phyloP scores from a whole-genome alignment of 2,113 vertebrate species.

The Plectropomus leopardus region DNA sequence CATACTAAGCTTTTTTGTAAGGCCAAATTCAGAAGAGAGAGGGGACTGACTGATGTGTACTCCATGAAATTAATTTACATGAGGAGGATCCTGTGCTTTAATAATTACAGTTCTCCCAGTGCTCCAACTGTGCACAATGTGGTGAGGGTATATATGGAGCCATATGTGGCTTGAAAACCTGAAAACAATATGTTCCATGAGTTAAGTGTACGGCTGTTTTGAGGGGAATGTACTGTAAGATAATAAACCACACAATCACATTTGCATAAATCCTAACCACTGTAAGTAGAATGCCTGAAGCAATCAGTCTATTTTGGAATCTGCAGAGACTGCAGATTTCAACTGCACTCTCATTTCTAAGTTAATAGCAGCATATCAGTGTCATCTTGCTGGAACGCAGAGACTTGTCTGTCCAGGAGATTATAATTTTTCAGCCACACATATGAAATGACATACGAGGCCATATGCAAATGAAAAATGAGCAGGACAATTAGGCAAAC shows the following conservation, averaged over 20 bases:
- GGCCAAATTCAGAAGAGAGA: slow-evolving; percentile 22
- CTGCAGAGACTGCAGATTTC: slow-evolving; percentile 35
- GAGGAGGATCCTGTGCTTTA: slow-evolving; percentile 26
- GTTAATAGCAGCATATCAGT: slow-evolving; percentile 63
- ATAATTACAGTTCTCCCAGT: slow-evolving; percentile 38
- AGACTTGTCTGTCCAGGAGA: slow-evolving; percentile 22
- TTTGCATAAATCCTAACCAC: slow-evolving; percentile 55
- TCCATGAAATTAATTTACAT: slow-evolving; percentile 30
- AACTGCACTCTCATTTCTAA: slow-evolving; percentile 39
- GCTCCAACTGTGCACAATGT: slow-evolving; percentile 11
- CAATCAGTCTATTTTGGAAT: slow-evolving; percentile 45
- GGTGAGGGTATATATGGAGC: slow-evolving; percentile 23
- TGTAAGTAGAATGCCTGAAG: slow-evolving; percentile 28
- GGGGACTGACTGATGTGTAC: slow-evolving; percentile 38
- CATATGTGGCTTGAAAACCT: slow-evolving; percentile 30
- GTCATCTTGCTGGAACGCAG: slow-evolving; percentile 45
- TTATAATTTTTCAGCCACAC: slow-evolving; percentile 34
- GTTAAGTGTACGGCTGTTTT: slow-evolving; percentile 9
- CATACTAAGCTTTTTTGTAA: slow-evolving; percentile 24
- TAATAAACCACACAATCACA: slow-evolving; percentile 59
- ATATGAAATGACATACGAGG: slow-evolving; percentile 40
- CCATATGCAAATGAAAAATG: slow-evolving; percentile 47
- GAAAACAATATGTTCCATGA: slow-evolving; percentile 42
- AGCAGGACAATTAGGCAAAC: slow-evolving; percentile 46
- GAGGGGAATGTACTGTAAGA: slow-evolving; percentile 1